Percentiles rank a stretch among this genome's conserved stretches.
These are phyloP conservation scores for Conger conger DNA, from an alignment of 2,113 vertebrate genomes.

Conservation along the genomic window DNA sequence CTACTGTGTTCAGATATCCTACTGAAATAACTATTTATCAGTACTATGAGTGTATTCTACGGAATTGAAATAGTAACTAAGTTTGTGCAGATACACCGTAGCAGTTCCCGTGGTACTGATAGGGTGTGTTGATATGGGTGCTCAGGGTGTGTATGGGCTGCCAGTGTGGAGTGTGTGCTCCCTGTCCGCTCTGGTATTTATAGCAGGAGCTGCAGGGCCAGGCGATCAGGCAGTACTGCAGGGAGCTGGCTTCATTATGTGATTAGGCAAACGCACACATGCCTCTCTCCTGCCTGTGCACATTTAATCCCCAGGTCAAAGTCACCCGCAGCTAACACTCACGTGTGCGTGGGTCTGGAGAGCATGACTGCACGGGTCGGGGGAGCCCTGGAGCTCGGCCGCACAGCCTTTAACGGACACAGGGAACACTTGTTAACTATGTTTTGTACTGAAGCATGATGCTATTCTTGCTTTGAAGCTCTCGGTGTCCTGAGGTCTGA, in stretches of 20 bases:
- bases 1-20: too few relatives aligned
- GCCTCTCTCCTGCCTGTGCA: not conserved
- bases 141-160: not conserved
- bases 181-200: constrained; percentile 14
- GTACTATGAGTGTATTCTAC: too few relatives aligned
- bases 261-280: constrained; percentile 19
- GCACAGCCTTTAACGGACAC: not conserved
- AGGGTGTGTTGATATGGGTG: not conserved
- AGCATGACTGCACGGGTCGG: not conserved
- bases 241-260: constrained; percentile 20
- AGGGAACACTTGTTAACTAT: not conserved
- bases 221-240: not conserved
- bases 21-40: too few relatives aligned
- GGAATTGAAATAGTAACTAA: too few relatives aligned
- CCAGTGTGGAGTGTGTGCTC: not conserved
- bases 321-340: not conserved
- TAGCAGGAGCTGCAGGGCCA: not conserved
- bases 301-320: constrained; percentile 5
- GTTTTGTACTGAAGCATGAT: not conserved
- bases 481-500: not conserved
- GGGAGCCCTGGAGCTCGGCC: not conserved
- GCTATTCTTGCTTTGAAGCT: not conserved
- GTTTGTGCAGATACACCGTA: not conserved
- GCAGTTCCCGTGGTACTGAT: not conserved
- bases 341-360: not conserved